These are phyloP conservation scores for Meiosimyza decipiens DNA, from an alignment of 2,888 invertebrate genomes.

Conservation along the genomic window DNA sequence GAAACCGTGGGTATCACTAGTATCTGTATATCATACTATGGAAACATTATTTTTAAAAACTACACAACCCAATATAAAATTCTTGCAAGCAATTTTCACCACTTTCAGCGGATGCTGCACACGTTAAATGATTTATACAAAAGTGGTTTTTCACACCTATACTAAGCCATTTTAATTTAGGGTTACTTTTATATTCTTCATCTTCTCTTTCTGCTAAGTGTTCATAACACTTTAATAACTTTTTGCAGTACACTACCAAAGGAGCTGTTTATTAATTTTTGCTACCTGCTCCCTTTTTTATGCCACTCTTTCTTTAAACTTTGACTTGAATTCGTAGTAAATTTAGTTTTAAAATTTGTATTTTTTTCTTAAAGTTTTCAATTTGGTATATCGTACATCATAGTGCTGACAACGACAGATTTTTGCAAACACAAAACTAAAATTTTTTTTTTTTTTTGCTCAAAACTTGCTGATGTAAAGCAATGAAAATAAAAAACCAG, in stretches of 20 bases:
- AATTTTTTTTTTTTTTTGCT: background rate
- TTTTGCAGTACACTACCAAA: constrained; percentile 10
- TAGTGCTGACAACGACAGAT: constrained; percentile 20
- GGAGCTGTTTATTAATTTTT: background rate
- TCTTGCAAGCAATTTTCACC: background rate
- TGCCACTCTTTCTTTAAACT: background rate
- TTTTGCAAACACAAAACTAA: constrained; percentile 10
- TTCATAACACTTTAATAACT: constrained; percentile 22
- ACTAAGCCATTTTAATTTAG: too few species aligned
- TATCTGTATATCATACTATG: too few species aligned
- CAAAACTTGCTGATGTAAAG: background rate
- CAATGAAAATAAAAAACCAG: background rate
- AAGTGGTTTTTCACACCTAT: constrained; percentile 5
- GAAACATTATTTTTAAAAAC: too few species aligned
- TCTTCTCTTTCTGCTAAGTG: background rate
- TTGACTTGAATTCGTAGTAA: background rate
- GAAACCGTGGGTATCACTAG: too few species aligned
- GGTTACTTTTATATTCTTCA: too few species aligned
- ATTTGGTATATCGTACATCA: too few species aligned
- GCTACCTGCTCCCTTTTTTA: background rate
- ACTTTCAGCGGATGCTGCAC: background rate
- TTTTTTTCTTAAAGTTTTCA: too few species aligned
- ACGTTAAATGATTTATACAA: constrained; percentile 6
- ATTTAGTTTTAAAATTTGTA: too few species aligned
- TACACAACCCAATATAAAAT: constrained; percentile 1